Percentiles rank a stretch among this genome's conserved stretches.
These are phyloP conservation scores for Ophonus ardosiacus DNA, from an alignment of 2,888 invertebrate species.

Conservation along the genomic window DNA sequence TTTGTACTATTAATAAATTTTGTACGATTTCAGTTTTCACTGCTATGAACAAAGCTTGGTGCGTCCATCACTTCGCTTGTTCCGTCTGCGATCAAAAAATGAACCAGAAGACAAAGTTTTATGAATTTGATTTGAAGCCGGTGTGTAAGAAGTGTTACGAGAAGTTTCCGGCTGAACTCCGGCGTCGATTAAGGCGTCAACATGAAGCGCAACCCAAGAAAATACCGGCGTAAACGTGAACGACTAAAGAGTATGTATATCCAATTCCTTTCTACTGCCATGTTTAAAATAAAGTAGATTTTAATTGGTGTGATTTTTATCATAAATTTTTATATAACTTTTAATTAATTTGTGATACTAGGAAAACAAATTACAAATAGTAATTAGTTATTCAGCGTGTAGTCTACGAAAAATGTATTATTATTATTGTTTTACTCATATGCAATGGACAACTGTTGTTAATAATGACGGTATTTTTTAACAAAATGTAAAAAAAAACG, in stretches of 20 bases:
- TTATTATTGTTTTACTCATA: too few relatives aligned
- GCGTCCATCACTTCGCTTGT: constrained; percentile 99
- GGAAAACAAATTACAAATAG: background rate
- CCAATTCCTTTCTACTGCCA: constrained; percentile 7
- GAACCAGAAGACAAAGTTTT: constrained; percentile 98
- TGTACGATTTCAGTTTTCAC: constrained; percentile 88
- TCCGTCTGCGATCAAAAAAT: constrained; percentile 97
- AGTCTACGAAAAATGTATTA: too few relatives aligned
- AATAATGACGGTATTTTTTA: too few relatives aligned
- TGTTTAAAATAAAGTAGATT: background rate
- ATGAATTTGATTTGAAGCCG: constrained; percentile 98
- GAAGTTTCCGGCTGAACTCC: constrained; percentile 94
- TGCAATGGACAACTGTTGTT: too few relatives aligned
- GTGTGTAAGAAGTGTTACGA: constrained; percentile 99
- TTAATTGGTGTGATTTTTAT: background rate
- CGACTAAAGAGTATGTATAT: background rate
- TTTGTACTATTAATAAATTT: background rate
- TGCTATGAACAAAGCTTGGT: constrained; percentile 99
- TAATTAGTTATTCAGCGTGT: background rate
- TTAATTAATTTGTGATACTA: background rate
- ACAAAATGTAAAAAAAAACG: too few relatives aligned
- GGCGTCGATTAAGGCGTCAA: constrained; percentile 93
- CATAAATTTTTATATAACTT: background rate
- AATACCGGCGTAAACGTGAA: constrained; percentile 69
- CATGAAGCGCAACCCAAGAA: constrained; percentile 87